These are phyloP conservation scores for Prunella fulvescens DNA, from an alignment of 2,113 vertebrate genomes.

Conservation along the genomic window DNA sequence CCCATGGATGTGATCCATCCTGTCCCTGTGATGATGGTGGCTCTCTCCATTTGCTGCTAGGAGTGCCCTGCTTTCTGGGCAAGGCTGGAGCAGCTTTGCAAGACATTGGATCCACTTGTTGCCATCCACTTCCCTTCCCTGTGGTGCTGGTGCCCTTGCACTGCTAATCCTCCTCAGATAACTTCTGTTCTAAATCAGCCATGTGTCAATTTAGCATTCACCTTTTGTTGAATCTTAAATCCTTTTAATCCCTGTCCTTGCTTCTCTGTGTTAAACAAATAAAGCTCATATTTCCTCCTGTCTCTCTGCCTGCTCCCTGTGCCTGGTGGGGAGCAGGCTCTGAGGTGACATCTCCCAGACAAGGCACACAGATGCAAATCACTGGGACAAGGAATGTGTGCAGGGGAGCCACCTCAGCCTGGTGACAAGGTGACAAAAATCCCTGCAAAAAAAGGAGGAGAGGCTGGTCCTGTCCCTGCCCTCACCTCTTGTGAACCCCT, in stretches of 20 bases:
- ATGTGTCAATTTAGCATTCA: slow-evolving; percentile 58
- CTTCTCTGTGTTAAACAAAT: slow-evolving; percentile 33
- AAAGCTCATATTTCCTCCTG: neutral
- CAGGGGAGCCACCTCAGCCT: neutral
- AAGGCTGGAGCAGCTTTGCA: neutral
- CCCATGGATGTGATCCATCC: neutral
- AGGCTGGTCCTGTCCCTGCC: neutral
- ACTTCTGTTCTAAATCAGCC: slow-evolving; percentile 59
- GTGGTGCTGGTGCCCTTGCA: neutral
- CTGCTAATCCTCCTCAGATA: slow-evolving; percentile 60
- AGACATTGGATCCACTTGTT: neutral
- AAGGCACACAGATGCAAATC: neutral
- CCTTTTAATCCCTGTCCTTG: slow-evolving; percentile 44
- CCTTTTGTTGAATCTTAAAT: slow-evolving; percentile 67
- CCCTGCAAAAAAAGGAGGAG: neutral
- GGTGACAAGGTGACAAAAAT: neutral
- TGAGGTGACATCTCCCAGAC: neutral
- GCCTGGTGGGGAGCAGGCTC: neutral
- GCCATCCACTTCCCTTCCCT: neutral
- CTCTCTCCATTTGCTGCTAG: neutral
- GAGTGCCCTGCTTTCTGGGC: neutral
- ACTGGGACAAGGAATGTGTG: neutral
- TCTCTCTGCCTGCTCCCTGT: neutral
- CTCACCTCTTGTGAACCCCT: neutral
- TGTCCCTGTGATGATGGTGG: fast-evolving